A percentile compares a stretch with the other conserved stretches of the same genome.
Evolutionary conservation across 2,888 invertebrate species (phyloP).

Genomic region (Leucania comma): DNA sequence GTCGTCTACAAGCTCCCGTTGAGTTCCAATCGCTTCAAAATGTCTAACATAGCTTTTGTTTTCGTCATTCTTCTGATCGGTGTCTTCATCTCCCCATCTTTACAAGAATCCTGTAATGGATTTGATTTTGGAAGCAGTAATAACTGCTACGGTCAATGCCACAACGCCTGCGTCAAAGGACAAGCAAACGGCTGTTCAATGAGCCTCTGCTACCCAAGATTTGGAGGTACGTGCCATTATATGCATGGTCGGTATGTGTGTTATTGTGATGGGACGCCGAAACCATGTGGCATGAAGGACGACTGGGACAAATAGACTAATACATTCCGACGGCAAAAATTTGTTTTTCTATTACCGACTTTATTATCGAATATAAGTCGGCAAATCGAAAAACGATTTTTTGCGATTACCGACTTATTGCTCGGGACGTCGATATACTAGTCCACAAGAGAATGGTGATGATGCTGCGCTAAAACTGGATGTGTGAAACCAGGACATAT

Average conservation of each 20-base stretch:
- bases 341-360: no score
- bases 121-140: slow-evolving; percentile 34
- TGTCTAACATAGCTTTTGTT: slow-evolving; percentile 9
- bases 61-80: slow-evolving; percentile 3
- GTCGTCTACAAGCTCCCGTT: not conserved
- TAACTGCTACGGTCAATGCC: slow-evolving; percentile 25
- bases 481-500: not conserved
- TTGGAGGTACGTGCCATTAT: slow-evolving; percentile 14
- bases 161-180: slow-evolving; percentile 10
- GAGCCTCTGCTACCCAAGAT: not conserved
- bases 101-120: slow-evolving; percentile 30
- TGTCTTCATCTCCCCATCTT: slow-evolving; percentile 7
- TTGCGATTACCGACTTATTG: no score
- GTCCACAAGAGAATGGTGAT: not conserved
- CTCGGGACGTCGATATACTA: no score
- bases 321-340: no score
- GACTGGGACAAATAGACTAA: not conserved
- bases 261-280: slow-evolving; percentile 13
- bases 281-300: not conserved
- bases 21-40: not conserved
- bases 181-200: slow-evolving; percentile 33
- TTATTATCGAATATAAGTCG: no score
- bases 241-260: slow-evolving; percentile 10
- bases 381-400: no score
- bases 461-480: not conserved